Percentiles rank a stretch among this genome's conserved stretches.
These are phyloP conservation scores for Sthenelais limicola DNA, from an alignment of 2,888 invertebrate species.

Conservation along the genomic window DNA sequence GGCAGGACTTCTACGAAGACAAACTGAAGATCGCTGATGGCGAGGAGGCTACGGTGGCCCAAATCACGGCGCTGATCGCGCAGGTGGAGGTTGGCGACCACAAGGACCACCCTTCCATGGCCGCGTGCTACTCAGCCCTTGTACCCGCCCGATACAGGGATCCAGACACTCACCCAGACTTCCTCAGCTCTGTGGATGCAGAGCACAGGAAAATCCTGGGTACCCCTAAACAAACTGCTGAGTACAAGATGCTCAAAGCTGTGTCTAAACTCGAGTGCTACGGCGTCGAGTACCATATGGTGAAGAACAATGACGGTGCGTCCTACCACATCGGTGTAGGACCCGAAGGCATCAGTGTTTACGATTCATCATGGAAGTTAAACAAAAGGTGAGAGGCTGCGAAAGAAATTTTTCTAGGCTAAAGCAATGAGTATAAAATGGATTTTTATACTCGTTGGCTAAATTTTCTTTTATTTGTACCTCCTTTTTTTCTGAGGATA, in stretches of 20 bases:
- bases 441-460: no score
- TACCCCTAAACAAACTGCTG: conserved; percentile 84
- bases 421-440: no score
- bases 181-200: conserved; percentile 51
- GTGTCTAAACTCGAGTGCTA: conserved; percentile 85
- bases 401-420: no score
- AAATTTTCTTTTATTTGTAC: no score
- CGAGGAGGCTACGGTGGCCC: conserved; percentile 80
- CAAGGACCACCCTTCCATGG: conserved; percentile 43
- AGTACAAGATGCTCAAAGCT: conserved; percentile 87
- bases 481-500: no score
- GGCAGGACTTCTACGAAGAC: conserved; percentile 80
- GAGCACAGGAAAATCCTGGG: conserved; percentile 73
- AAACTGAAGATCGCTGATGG: conserved; percentile 81
- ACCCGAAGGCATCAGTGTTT: conserved; percentile 80
- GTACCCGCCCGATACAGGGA: conserved; percentile 31
- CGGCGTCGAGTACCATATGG: conserved; percentile 86
- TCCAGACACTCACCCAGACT: conserved; percentile 46
- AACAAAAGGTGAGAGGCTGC: no score
- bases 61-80: conserved; percentile 84
- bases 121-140: conserved; percentile 10
- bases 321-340: conserved; percentile 81
- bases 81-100: conserved; percentile 83
- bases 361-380: conserved; percentile 53
- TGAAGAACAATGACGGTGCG: conserved; percentile 66